Evolutionary conservation across 2,888 invertebrate genomes (phyloP), one percentile per base, ranked within the genome.

Genomic region (Encarsia formosa): DNA sequence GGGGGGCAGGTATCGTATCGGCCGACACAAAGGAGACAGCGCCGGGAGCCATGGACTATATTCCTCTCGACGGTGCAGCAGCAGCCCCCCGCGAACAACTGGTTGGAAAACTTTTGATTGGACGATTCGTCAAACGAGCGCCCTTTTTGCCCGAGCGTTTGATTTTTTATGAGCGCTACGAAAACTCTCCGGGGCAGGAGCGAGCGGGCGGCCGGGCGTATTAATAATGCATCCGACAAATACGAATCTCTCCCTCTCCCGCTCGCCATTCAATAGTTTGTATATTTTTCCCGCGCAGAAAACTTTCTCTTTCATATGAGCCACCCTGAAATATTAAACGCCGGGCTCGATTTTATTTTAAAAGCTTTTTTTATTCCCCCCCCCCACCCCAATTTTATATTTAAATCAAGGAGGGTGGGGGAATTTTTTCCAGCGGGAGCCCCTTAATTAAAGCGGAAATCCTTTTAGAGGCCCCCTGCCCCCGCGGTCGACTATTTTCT

Each of bases 81-180:
- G 56, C 45, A 35, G 38, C 54, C 37, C 41, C 49, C 44, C 18
- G 5, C 56, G 53, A 42, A 49, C 58, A 59, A 61, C 59, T 58
- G 61, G 57, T 61, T 15, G 62, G 56, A 61, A 63, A 63, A 65
- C 61, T 62, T 66, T 65, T 66, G 66, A 66, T 66, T 66, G 66
- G 63, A 52, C 63, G 60, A 62, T 64, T 66, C 65, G 65, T 65
- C 63, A 66, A 66, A 64, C 63, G 64, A 59, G 53, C 61, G 34
- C 47, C 50, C 50, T 56, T 56, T 52, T 50, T 45, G 38, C 41
- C 53, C 29, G 50, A 53, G 41, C 53, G 50, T 53, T 56, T 53
- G 50, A 53, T 56, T 56, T 56, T 56, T 53, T 48, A 56, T 41
- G 49, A 56, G 56, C 47, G n/a, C 50, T 45, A 48, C 53, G 56